These are phyloP conservation scores for Mesorhabditis belari DNA, from an alignment of 2,888 invertebrate genomes.

Conservation along the genomic window DNA sequence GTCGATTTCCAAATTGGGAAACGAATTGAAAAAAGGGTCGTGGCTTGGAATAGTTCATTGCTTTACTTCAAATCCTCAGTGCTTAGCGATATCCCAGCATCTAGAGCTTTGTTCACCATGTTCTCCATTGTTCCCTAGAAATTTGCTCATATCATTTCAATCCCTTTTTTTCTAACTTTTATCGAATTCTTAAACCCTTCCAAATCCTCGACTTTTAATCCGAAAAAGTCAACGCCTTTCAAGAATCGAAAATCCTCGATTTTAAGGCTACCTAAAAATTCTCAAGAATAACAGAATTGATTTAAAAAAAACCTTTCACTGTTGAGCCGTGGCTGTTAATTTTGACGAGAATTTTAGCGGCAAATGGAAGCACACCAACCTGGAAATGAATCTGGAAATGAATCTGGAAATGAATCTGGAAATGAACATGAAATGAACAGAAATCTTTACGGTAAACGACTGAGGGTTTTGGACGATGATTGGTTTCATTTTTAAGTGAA, in stretches of 20 bases:
- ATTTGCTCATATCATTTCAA: not conserved
- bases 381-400: too few species aligned
- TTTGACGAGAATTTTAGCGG: slow-evolving; percentile 11
- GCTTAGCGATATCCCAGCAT: slow-evolving; percentile 24
- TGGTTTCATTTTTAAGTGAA: too few species aligned
- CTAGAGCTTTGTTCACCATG: slow-evolving; percentile 21
- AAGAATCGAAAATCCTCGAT: slow-evolving; percentile 22
- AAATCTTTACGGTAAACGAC: too few species aligned
- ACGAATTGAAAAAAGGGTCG: too few species aligned
- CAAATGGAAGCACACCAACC: slow-evolving; percentile 31
- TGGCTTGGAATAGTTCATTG: too few species aligned
- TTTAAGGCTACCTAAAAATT: slow-evolving; percentile 15
- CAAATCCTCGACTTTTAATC: slow-evolving; percentile 19
- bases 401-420: too few species aligned
- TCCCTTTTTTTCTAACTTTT: not conserved
- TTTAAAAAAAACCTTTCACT: slow-evolving; percentile 14
- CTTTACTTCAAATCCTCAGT: slow-evolving; percentile 24
- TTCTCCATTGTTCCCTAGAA: slow-evolving; percentile 14
- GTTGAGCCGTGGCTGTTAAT: slow-evolving; percentile 15
- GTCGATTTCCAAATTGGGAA: too few species aligned
- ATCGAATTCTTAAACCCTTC: slow-evolving; percentile 23
- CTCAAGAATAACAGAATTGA: not conserved
- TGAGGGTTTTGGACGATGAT: too few species aligned
- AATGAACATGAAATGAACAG: too few species aligned
- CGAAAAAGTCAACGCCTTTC: slow-evolving; percentile 28